These are phyloP conservation scores for Acipenser ruthenus DNA, from an alignment of 2,797 vertebrate species.

Conservation along the genomic window DNA sequence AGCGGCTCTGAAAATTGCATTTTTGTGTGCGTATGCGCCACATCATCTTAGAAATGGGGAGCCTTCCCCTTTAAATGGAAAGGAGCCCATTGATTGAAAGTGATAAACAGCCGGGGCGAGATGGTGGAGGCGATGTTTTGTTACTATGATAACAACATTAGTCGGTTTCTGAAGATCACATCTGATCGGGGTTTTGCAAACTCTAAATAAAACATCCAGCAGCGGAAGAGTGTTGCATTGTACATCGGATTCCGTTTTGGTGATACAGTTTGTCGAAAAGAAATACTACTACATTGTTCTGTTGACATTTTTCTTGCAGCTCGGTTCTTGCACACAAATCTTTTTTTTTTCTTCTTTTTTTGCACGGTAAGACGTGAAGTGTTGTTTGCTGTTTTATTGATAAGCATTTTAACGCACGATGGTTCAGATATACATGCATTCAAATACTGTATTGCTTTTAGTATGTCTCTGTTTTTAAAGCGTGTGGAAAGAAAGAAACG, in stretches of 20 bases:
- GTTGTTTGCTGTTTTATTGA: neutral
- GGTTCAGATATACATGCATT: neutral
- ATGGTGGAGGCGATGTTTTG: neutral
- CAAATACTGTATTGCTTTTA: neutral
- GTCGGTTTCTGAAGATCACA: neutral
- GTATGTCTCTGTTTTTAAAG: neutral
- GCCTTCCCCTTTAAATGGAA: constrained; percentile 9
- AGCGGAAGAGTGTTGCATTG: neutral
- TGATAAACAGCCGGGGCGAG: neutral
- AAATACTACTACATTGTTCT: too few species aligned
- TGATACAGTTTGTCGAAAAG: neutral
- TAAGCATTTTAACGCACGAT: neutral
- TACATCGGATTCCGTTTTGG: neutral
- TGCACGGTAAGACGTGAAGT: constrained; percentile 11
- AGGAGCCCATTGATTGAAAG: neutral
- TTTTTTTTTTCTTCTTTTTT: neutral
- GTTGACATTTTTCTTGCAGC: too few species aligned
- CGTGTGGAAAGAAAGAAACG: neutral
- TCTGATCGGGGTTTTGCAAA: neutral
- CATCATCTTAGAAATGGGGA: neutral
- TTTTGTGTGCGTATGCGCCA: neutral
- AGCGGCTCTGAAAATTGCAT: neutral
- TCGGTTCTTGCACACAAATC: neutral
- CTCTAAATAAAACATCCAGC: neutral
- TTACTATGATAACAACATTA: neutral